Base-by-base conservation (phyloP, 2,797 vertebrate species). In the Cossypha niveicapilla region DNA sequence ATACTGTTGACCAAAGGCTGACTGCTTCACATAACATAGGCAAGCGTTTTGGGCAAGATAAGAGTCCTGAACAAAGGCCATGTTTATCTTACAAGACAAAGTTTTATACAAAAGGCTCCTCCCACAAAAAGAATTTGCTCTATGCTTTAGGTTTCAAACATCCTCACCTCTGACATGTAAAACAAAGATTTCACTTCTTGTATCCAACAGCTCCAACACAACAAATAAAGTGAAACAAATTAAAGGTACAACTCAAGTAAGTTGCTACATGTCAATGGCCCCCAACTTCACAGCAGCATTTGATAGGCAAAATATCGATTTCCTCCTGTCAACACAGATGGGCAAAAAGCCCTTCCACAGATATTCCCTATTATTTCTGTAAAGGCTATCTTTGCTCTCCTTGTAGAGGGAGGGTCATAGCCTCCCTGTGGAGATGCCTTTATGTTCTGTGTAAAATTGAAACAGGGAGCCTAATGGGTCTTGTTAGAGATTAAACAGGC, bases 401-500 rank as follows among this genome's bases (percentile, higher is more conserved):
- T 42, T 67, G 56, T 14, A 75, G 37, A 10, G 22, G 83, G 78
- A 82, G 88, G 73, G 87, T 92, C 92, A 88, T 24, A 90, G 93
- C 54, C 56, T 91, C 78, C 85, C 85, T 76, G 53, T 68, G 62
- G 91, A 83, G 56, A 85, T 42, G 68, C 56, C 68, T 93, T 93
- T 71, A 88, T 30, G 68, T 77, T 56, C 74, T 61, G 30, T 27
- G 57, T 79, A 94, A 95, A 96, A 96, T 93, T 94, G 92, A 95
- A 94, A 94, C 62, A 73, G 71, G 65, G 48, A 57, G 50, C 50
- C 85, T 95, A 90, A 57, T 86, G 66, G 89, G 91, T 90, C 90
- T 96, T 96, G 96, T 97, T 96, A 94, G 62, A 96, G 92, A 96
- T 97, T 97, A 97, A 97, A 96, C 88, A 96, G 92, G 88, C 76